These are phyloP conservation scores for Anneissia japonica DNA, from an alignment of 35 echinoderm and acorn worm species.

Conservation along the genomic window DNA sequence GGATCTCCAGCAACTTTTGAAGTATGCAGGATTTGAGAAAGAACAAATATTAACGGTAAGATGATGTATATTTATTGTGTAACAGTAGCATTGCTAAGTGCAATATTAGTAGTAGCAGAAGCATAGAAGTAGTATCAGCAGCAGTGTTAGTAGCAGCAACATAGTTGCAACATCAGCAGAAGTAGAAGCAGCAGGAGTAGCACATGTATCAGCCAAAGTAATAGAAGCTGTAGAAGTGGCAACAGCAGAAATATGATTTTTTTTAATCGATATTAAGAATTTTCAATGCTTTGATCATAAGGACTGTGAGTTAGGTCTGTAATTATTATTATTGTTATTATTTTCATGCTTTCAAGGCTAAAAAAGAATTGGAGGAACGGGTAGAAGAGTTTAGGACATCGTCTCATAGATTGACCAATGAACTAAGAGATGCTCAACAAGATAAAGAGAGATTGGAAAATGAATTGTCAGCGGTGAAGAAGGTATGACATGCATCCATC, in stretches of 20 bases:
- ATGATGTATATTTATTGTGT: not conserved
- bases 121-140: not conserved
- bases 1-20: conserved; percentile 77
- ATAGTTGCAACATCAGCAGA: not conserved
- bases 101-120: not conserved
- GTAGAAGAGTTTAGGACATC: conserved; percentile 57
- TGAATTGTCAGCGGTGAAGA: conserved; percentile 86
- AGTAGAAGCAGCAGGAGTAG: not conserved
- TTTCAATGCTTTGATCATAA: too few relatives aligned
- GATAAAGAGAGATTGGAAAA: conserved; percentile 76
- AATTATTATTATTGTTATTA: too few relatives aligned
- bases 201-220: not conserved
- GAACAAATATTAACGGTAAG: conserved; percentile 77
- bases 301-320: too few relatives aligned
- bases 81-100: not conserved
- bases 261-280: too few relatives aligned
- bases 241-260: too few relatives aligned
- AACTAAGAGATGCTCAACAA: conserved; percentile 67
- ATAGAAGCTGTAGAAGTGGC: not conserved
- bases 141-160: not conserved
- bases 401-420: conserved; percentile 51
- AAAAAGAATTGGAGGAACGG: conserved; percentile 55
- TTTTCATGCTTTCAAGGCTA: conserved; percentile 62
- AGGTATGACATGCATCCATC: conserved; percentile 52
- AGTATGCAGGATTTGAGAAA: conserved; percentile 64